Evolutionary conservation across 1,140 invertebrate genomes (phyloP).

Genomic region (Neodiprion virginianus): DNA sequence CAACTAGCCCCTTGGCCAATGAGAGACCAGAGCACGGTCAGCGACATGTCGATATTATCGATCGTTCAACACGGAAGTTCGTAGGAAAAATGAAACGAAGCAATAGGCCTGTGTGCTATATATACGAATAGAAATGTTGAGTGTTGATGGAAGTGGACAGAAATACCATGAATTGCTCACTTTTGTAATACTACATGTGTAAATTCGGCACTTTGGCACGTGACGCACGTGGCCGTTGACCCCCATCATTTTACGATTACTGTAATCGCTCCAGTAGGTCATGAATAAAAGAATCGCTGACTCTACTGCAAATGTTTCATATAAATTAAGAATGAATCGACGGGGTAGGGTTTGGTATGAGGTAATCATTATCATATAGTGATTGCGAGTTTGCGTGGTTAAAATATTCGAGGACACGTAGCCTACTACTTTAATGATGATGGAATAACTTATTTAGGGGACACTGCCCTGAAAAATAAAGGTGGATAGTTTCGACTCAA

Average conservation of each 20-base stretch:
- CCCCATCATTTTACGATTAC: not conserved
- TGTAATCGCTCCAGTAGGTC: not conserved
- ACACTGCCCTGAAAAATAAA: too few species aligned
- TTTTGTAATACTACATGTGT: not conserved
- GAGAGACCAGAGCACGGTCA: not conserved
- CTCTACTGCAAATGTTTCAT: too few species aligned
- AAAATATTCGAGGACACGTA: too few species aligned
- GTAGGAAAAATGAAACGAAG: not conserved
- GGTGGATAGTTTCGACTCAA: too few species aligned
- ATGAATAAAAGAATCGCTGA: not conserved
- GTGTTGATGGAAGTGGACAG: not conserved
- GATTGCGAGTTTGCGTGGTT: too few species aligned
- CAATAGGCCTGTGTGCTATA: not conserved
- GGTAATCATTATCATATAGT: too few species aligned
- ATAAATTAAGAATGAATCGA: too few species aligned
- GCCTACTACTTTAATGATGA: too few species aligned
- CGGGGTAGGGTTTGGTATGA: too few species aligned
- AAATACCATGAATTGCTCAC: not conserved
- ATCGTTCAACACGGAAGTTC: not conserved
- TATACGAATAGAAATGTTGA: too few species aligned
- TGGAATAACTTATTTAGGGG: too few species aligned
- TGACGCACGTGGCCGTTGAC: not conserved
- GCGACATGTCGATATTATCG: not conserved
- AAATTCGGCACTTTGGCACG: not conserved
- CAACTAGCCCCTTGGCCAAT: not conserved